Base-by-base conservation (phyloP, 2,113 vertebrate genomes). In the Peromyscus polionotus region DNA sequence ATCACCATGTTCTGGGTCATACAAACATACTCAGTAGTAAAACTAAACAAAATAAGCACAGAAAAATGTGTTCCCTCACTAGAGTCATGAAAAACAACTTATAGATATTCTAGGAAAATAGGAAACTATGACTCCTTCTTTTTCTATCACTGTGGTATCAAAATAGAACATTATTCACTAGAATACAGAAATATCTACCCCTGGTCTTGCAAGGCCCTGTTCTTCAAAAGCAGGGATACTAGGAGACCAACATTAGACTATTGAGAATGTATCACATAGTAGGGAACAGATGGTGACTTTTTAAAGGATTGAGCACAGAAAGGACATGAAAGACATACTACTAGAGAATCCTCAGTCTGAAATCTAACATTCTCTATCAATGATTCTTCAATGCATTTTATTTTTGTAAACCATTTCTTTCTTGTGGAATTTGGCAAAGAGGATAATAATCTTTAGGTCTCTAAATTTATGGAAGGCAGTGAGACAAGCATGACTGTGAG, bases 61-160 rank as follows among this genome's bases (percentile, higher is more conserved):
- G 36, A 72, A 72, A 33, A 73, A 2, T 11, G 3, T 84, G 3
- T 67, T 51, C 5, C 39, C 31, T 94, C 45, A 87, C 11, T 83
- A 92, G 22, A 67, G 33, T 28, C 4, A 33, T 16, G 51, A 73
- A 92, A 91, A 89, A 79, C 0, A 94, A 86, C n/a, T 63, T 89
- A 39, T 4, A 75, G n/a, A 65, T 48, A 20, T 91, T 97, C 73
- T 77, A 94, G 67, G 72, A 94, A 92, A 88, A 51, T 7, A 51
- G 33, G 20, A 96, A 95, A 86, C 24, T 67, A 33, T 83, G 2
- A 91, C 13, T 48, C 20, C 7, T 73, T 83, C 5, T 67, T 75
- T 39, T 68, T 84, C 22, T 26, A 28, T 42, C 72, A 26, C 51
- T 90, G 1, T 57, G 1, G 2, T 31, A 90, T 36, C 87, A 70